Evolutionary conservation across 2,797 vertebrate genomes (phyloP), one percentile per base, ranked within the genome.

Genomic region (Arrhamphus sclerolepis): DNA sequence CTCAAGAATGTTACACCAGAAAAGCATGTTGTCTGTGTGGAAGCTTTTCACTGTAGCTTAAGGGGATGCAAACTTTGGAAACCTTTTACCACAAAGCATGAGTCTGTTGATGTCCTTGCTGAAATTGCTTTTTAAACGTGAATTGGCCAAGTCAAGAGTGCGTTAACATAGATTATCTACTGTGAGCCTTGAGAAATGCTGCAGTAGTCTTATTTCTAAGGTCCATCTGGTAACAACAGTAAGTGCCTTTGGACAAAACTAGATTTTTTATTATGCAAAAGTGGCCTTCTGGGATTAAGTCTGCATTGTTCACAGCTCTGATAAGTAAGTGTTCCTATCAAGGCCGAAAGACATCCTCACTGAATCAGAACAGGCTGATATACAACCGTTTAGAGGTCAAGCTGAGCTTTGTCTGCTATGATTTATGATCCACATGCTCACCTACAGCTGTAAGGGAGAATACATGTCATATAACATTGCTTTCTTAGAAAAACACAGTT

Each of bases 331-430:
- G 87, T 92, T 93, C 83, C 81, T 77, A 92, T 92, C 90, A 93
- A 93, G 95, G 95, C 93, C 94, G 93, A 88, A 92, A 93, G 93
- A 87, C 86, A 92, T 94, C 93, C 93, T 92, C 93, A 91, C 90
- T 92, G 93, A 95, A 95, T 96, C 95, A 95, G 95, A 93, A 95
- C 94, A 92, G 92, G 90, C 93, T 93, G 93, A 96, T 95, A 95
- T 93, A 92, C 94, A 94, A 94, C 94, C 95, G 92, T 95, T 94
- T 94, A 94, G 94, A 96, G 95, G 95, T 97, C 95, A 96, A 95
- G 94, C 93, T 94, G 93, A 94, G 93, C 94, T 95, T 95, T 95
- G 93, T 95, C 93, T 93, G 92, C 82, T 91, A 87, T 95, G 94
- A 96, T 97, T 96, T 94, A 96, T 95, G 94, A 95, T 94, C 91